Evolutionary conservation across 2,888 invertebrate species (phyloP).

Genomic region (Cylloceria caligata): DNA sequence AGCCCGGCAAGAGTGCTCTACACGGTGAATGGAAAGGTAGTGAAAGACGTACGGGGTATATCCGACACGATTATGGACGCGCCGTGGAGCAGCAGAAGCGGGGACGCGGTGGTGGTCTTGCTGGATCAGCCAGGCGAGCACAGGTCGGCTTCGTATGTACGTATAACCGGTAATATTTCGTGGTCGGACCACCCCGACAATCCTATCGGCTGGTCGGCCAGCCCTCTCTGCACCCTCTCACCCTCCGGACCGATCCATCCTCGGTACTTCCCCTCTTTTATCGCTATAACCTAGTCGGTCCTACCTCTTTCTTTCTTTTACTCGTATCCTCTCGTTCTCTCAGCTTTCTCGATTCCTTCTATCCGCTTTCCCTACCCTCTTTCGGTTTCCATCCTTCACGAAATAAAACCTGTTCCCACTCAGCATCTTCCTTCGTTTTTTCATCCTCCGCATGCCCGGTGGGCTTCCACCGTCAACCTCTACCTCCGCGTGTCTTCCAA

Average conservation of each 20-base stretch:
- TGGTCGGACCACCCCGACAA: constrained; percentile 76
- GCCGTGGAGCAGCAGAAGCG: constrained; percentile 64
- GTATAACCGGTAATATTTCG: constrained; percentile 80
- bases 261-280: constrained; percentile 24
- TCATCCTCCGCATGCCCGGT: constrained; percentile 13
- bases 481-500: constrained; percentile 2
- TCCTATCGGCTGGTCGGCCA: constrained; percentile 72
- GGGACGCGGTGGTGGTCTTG: constrained; percentile 39
- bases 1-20: constrained; percentile 72
- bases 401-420: constrained; percentile 48
- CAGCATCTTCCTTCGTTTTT: constrained; percentile 24
- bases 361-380: constrained; percentile 30
- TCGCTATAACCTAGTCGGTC: constrained; percentile 16
- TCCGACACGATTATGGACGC: constrained; percentile 79
- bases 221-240: constrained; percentile 62
- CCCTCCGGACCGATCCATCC: constrained; percentile 41
- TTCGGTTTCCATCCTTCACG: constrained; percentile 18
- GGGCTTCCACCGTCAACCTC: background rate
- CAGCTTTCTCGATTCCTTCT: constrained; percentile 38
- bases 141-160: constrained; percentile 57
- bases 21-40: constrained; percentile 52
- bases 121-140: constrained; percentile 54
- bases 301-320: constrained; percentile 18
- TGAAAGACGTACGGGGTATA: constrained; percentile 68
- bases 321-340: constrained; percentile 64